Evolutionary conservation across 2,888 invertebrate genomes (phyloP).

Genomic region (Heliconius erato): DNA sequence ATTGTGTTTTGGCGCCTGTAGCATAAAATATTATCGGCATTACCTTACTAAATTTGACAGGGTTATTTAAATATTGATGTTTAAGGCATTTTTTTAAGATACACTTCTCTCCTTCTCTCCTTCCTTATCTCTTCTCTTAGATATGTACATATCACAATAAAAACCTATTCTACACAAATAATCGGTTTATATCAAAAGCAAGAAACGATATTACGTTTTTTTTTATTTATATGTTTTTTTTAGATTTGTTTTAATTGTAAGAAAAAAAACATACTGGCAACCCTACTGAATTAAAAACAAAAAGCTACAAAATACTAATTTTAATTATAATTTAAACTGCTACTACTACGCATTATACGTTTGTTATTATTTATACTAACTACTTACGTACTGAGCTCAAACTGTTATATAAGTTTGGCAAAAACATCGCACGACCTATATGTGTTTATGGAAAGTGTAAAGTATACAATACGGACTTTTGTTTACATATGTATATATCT

Average conservation of each 20-base stretch:
- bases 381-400: slow-evolving; percentile 4
- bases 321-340: background rate
- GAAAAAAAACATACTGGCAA: too few relatives aligned
- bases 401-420: slow-evolving; percentile 23
- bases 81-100: too few relatives aligned
- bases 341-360: background rate
- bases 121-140: too few relatives aligned
- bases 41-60: too few relatives aligned
- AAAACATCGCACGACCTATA: slow-evolving; percentile 29
- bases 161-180: too few relatives aligned
- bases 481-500: slow-evolving; percentile 26
- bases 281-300: background rate
- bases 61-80: too few relatives aligned
- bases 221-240: too few relatives aligned
- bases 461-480: background rate
- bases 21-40: background rate
- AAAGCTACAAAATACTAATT: background rate
- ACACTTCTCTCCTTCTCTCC: too few relatives aligned
- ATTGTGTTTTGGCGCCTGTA: slow-evolving; percentile 13
- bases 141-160: too few relatives aligned
- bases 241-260: too few relatives aligned
- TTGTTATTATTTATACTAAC: slow-evolving; percentile 25
- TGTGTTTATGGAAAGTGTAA: slow-evolving; percentile 34
- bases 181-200: too few relatives aligned
- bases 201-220: too few relatives aligned